Evolutionary conservation across 2,888 invertebrate genomes (phyloP).

Genomic region (Stenchaetothrips biformis): DNA sequence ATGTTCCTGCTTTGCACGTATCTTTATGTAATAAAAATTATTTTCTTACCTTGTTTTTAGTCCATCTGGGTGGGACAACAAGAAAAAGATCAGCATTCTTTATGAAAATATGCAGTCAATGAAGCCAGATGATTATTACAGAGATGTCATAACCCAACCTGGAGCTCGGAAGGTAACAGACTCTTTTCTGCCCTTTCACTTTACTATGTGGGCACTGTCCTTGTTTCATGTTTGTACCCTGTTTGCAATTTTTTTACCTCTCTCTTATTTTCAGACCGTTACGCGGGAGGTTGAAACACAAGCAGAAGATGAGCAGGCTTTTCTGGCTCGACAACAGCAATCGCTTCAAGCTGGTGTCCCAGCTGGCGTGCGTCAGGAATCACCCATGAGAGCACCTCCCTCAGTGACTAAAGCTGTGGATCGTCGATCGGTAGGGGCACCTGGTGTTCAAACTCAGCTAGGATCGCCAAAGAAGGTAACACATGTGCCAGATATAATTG

Average conservation of each 20-base stretch:
- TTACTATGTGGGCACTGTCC: slow-evolving; percentile 47
- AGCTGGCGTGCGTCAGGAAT: slow-evolving; percentile 55
- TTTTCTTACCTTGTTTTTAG: slow-evolving; percentile 52
- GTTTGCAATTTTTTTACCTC: neutral
- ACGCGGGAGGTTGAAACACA: slow-evolving; percentile 85
- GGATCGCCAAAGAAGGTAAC: slow-evolving; percentile 51
- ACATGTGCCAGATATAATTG: slow-evolving; percentile 34
- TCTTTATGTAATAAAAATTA: neutral
- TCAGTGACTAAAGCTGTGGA: slow-evolving; percentile 44
- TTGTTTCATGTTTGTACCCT: slow-evolving; percentile 3
- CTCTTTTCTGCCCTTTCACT: neutral
- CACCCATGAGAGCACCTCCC: slow-evolving; percentile 55
- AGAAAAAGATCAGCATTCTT: slow-evolving; percentile 96
- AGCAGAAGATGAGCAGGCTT: slow-evolving; percentile 93
- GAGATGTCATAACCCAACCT: slow-evolving; percentile 87
- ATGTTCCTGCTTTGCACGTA: neutral
- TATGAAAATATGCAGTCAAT: slow-evolving; percentile 93
- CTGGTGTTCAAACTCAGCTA: slow-evolving; percentile 46
- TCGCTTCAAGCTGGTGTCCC: slow-evolving; percentile 56
- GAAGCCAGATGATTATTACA: slow-evolving; percentile 87
- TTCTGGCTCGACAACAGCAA: slow-evolving; percentile 72
- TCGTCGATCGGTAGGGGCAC: slow-evolving; percentile 44
- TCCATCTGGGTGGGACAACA: slow-evolving; percentile 98
- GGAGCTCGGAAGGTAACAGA: slow-evolving; percentile 43
- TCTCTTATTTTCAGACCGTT: slow-evolving; percentile 58